Conservation (phyloP, 2,888 invertebrate genomes). For the Caenorhabditis angaria region DNA sequence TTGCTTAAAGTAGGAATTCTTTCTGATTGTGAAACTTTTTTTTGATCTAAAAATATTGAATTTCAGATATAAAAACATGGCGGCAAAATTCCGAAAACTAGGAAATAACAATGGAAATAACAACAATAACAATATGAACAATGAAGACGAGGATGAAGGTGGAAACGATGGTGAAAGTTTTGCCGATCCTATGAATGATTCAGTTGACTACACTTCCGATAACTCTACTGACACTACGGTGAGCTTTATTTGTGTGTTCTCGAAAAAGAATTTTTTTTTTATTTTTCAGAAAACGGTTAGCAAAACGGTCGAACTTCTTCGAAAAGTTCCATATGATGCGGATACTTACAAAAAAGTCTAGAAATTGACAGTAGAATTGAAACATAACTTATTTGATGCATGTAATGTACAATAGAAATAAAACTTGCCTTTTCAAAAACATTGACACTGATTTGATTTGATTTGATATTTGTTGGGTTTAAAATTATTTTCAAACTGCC, state of each 20-base stretch:
- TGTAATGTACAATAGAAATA: no score
- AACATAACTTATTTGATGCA: no score
- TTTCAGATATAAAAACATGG: slow-evolving; percentile 66
- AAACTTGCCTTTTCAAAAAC: no score
- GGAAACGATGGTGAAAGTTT: slow-evolving; percentile 27
- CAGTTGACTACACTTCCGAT: background rate
- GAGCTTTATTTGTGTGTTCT: no score
- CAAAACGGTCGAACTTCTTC: background rate
- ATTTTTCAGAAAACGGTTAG: background rate
- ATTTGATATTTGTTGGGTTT: no score
- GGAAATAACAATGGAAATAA: slow-evolving; percentile 14
- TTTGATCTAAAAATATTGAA: slow-evolving; percentile 3
- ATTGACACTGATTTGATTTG: no score
- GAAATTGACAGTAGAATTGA: no score
- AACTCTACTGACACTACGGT: background rate
- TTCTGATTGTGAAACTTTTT: slow-evolving; percentile 4
- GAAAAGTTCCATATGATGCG: background rate
- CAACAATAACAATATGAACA: slow-evolving; percentile 21
- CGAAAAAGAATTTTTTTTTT: no score
- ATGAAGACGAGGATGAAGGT: slow-evolving; percentile 17
- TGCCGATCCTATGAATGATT: slow-evolving; percentile 35
- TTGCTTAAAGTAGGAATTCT: slow-evolving; percentile 52
- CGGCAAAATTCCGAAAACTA: slow-evolving; percentile 57
- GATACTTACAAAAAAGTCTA: background rate
- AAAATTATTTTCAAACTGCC: no score